These are phyloP conservation scores for Tanytarsus gracilentus DNA, from an alignment of 2,888 invertebrate species.

Conservation along the genomic window DNA sequence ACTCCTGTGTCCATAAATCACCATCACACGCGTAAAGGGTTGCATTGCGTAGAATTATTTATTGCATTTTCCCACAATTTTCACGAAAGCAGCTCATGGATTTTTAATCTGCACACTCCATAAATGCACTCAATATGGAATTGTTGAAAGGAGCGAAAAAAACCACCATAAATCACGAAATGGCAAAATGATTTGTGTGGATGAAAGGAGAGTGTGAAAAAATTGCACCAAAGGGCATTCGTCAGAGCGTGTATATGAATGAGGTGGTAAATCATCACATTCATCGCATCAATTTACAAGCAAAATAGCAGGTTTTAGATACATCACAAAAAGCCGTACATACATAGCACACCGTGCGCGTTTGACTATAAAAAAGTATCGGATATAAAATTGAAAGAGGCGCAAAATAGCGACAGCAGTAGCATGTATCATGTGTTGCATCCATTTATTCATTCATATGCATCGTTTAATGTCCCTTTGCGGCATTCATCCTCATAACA, in stretches of 20 bases:
- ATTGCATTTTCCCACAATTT: no score
- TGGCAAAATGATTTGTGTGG: no score
- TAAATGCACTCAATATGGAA: no score
- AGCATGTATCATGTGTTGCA: constrained; percentile 7
- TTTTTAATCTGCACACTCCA: no score
- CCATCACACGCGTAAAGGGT: no score
- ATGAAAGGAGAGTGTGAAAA: background rate
- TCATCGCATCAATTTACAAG: constrained; percentile 22
- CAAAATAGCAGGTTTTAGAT: background rate
- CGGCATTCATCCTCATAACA: background rate
- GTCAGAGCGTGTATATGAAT: background rate
- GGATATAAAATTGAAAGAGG: background rate
- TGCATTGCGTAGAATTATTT: no score
- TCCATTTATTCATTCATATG: constrained; percentile 4
- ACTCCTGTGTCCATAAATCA: no score
- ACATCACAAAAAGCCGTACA: background rate
- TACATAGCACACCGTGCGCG: background rate
- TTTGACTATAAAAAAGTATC: background rate
- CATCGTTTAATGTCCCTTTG: background rate
- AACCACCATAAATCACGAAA: background rate
- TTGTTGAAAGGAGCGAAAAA: no score
- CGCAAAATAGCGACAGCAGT: background rate
- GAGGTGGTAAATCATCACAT: constrained; percentile 25
- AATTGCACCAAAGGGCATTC: constrained; percentile 21
- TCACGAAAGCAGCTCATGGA: no score